A percentile compares a stretch with the other conserved stretches of the same genome.
Evolutionary conservation across 2,113 vertebrate species (phyloP).

Genomic region (Percopsis transmontana): DNA sequence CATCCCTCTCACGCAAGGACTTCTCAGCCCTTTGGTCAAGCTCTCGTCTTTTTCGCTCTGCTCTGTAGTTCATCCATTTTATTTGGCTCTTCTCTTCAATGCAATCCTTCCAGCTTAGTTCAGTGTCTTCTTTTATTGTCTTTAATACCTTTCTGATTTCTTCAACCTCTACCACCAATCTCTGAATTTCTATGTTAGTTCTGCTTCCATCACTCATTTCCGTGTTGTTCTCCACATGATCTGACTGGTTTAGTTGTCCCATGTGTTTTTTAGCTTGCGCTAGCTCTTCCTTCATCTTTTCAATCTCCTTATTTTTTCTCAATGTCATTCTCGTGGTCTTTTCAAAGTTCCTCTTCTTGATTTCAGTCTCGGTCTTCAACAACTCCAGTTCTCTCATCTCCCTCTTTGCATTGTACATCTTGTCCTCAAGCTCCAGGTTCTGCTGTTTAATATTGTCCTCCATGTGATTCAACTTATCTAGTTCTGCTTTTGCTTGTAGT

Average conservation of each 20-base stretch:
- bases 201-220: not conserved
- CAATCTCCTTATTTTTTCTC: slow-evolving; percentile 24
- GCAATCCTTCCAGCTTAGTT: not conserved
- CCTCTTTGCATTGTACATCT: slow-evolving; percentile 30
- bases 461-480: slow-evolving; percentile 27
- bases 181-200: slow-evolving; percentile 9
- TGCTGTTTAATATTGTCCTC: slow-evolving; percentile 41
- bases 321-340: slow-evolving; percentile 33
- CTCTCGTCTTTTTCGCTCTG: slow-evolving; percentile 28
- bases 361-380: slow-evolving; percentile 37
- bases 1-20: slow-evolving; percentile 11
- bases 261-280: slow-evolving; percentile 27
- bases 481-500: slow-evolving; percentile 28
- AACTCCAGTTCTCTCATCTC: slow-evolving; percentile 47
- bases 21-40: slow-evolving; percentile 10
- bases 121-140: slow-evolving; percentile 26
- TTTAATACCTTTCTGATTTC: slow-evolving; percentile 26
- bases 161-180: slow-evolving; percentile 29
- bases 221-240: slow-evolving; percentile 1
- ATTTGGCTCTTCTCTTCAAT: slow-evolving; percentile 19
- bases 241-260: slow-evolving; percentile 10
- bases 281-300: slow-evolving; percentile 16
- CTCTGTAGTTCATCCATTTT: slow-evolving; percentile 46
- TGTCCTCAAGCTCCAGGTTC: slow-evolving; percentile 43
- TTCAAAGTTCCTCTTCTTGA: slow-evolving; percentile 36